Percentiles rank a stretch among this genome's conserved stretches.
Evolutionary conservation across 1,140 invertebrate species (phyloP).

Genomic region (Polypedilum pembai): DNA sequence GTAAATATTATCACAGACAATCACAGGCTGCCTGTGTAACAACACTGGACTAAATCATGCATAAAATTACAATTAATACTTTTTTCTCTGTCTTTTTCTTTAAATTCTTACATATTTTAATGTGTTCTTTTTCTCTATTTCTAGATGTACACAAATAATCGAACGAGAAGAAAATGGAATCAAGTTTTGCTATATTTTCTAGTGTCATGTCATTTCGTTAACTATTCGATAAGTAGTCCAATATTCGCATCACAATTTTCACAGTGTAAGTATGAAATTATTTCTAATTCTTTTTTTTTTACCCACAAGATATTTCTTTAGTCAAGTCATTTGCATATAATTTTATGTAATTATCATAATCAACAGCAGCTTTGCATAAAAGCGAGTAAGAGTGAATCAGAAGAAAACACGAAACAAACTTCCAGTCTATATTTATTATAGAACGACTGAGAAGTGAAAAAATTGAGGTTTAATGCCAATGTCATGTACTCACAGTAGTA

Average conservation of each 20-base stretch:
- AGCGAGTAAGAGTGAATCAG: background rate
- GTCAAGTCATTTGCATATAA: background rate
- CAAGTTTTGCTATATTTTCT: background rate
- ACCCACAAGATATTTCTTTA: no score
- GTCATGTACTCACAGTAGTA: background rate
- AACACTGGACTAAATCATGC: no score
- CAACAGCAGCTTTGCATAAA: background rate
- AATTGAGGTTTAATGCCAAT: background rate
- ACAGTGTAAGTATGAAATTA: slow-evolving; percentile 8
- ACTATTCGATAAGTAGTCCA: slow-evolving; percentile 28
- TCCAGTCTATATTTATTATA: no score
- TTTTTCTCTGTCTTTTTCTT: background rate
- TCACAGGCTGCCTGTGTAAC: no score
- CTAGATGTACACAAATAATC: slow-evolving; percentile 20
- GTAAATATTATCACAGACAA: no score
- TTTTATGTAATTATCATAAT: slow-evolving; percentile 2
- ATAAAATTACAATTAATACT: background rate
- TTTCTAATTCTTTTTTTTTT: no score
- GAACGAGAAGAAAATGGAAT: slow-evolving; percentile 26
- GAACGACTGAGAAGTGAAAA: background rate
- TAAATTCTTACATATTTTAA: no score
- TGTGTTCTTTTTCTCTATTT: background rate
- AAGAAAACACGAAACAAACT: background rate
- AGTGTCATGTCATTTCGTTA: slow-evolving; percentile 25
- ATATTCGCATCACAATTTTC: slow-evolving; percentile 26